Conservation (phyloP, 2,113 vertebrate species). For the Gnathochromis pfefferi region DNA sequence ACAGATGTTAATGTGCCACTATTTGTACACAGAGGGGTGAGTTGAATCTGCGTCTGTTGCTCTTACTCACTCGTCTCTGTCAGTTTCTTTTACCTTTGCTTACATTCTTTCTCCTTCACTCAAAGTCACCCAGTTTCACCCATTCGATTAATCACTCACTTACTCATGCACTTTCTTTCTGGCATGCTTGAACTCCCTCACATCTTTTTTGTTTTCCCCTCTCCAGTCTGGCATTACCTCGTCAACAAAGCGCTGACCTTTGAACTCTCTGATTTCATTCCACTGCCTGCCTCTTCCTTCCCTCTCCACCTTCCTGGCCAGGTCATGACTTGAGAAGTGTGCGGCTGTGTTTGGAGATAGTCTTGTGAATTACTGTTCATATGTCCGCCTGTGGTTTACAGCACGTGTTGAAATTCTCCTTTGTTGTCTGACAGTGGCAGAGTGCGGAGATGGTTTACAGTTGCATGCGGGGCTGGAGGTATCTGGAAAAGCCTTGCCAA, state of each 20-base stretch:
- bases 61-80: not conserved
- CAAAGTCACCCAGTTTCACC: not conserved
- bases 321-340: conserved; percentile 1
- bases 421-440: not conserved
- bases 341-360: not conserved
- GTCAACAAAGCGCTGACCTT: conserved; percentile 23
- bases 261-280: not conserved
- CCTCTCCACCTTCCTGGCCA: not conserved
- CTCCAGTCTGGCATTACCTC: not conserved
- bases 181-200: not conserved
- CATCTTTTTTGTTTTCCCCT: not conserved
- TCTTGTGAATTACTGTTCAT: not conserved
- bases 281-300: not conserved
- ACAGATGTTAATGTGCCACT: not conserved
- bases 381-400: not conserved
- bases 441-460: not conserved
- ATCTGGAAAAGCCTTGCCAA: conserved; percentile 17
- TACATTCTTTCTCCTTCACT: not conserved
- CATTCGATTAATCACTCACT: not conserved
- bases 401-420: not conserved
- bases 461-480: not conserved
- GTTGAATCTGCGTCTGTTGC: not conserved
- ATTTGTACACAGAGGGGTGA: not conserved
- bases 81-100: not conserved
- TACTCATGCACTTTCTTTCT: not conserved